Base-by-base conservation (phyloP, 2,888 invertebrate genomes). In the Caenorhabditis macrosperma region DNA sequence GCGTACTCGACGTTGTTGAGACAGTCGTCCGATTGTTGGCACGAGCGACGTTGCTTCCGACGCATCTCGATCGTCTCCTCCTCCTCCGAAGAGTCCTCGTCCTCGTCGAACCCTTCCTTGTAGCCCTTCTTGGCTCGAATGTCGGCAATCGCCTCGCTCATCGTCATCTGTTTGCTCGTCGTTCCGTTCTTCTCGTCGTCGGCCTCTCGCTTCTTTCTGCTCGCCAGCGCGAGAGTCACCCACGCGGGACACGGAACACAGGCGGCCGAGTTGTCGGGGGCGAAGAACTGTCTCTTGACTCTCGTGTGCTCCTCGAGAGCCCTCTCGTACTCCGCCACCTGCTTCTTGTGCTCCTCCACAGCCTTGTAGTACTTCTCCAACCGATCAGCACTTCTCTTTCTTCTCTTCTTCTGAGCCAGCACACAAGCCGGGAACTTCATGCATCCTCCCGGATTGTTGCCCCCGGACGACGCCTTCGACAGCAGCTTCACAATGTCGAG, bases 171-270 rank as follows among this genome's bases (percentile, higher is more conserved):
- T 17, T 69, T 67, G 66, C 44, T 55, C 55, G 12, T n/a, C 26
- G 41, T 50, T 24, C 15, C 55, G 10, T 9, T 44, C 38, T 50
- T 48, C 24, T 38, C 57, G 33, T 64, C 82, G 24, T 71, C 35
- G 5, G 59, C 59, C 7, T 72, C 74, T 63, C 76, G 41, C 72
- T 82, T 85, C 60, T 84, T 86, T 44, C 88, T 68, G 44, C 85
- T 86, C 0, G 86, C 84, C 44, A 88, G 60, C 2, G 88, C 88
- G 30, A 88, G 57, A 1, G 88, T 88, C 1, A 88, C 87, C 88
- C 88, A 88, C 6, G 88, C 88, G 20, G 88, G 88, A 44, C 88
- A 88, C 0, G 88, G 88, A 15, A 86, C 86, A 67, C 88, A 88
- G n/a, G 81, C 78, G 10, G 85, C 85, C 10, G 82, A 66, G 54